Evolutionary conservation across 2,113 vertebrate species (phyloP), one percentile per base, ranked within the genome.

Genomic region (Dascyllus trimaculatus): DNA sequence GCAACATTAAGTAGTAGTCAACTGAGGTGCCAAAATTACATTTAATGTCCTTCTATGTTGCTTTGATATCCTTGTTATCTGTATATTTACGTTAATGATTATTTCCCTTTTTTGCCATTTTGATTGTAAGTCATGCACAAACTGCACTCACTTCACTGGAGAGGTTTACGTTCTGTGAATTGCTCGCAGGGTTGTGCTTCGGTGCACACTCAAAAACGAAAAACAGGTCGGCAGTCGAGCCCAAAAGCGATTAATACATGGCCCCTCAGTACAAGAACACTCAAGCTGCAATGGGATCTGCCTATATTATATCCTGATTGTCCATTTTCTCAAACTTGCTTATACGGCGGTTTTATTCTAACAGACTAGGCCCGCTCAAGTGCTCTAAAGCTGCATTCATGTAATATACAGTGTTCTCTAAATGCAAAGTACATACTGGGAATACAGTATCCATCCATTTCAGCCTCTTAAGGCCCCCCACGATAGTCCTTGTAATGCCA

Each of bases 201-300:
- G 53, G 5, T 24, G 26, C 22, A 63, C 46, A 49, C 18, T 78
- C 24, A 26, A 58, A 65, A 40, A 51, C 5, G 19, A 32, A 58
- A 71, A 58, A 48, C 7, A 26, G 21, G 22, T 25, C 56, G 7
- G 21, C 45, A 26, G 70, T 1, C 54, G 19, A 82, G 38, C 35
- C 49, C 40, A 53, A 76, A 74, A 58, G 45, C 15, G n/a, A 77
- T 87, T 70, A 76, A 70, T 61, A 51, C 24, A 11, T n/a, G 32
- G 40, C 52, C n/a, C n/a, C 69, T 45, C 48, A 65, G 38, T 22
- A 25, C 24, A 67, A 76, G 54, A 74, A 74, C 59, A 81, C 77
- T 70, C 72, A 66, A 76, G 80, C 38, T 83, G 52, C 71, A 67
- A 2, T 65, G 80, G 59, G 64, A 81, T 77, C 46, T 66, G 72